A percentile compares a stretch with the other conserved stretches of the same genome.
Conservation (phyloP, 2,113 vertebrate genomes). For the Poeciliopsis turrubarensis region DNA sequence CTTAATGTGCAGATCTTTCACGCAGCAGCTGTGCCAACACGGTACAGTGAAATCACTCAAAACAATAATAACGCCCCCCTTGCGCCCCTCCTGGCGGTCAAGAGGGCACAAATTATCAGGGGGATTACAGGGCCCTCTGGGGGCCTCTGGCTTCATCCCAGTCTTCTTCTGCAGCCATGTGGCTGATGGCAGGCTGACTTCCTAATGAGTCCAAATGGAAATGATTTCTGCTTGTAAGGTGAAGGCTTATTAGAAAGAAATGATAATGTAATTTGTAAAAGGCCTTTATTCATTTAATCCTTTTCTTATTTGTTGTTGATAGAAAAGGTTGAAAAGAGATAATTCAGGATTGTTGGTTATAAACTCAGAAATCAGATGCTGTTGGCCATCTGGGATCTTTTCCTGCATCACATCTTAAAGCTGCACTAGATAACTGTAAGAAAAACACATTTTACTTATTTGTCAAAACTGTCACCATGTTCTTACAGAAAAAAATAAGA, state of each 20-base stretch:
- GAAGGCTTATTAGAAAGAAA: not conserved
- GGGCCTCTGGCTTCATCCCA: not conserved
- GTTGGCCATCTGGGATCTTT: not conserved
- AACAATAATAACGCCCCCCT: constrained; percentile 63
- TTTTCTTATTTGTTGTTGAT: not conserved
- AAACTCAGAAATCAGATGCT: not conserved
- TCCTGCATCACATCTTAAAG: not conserved
- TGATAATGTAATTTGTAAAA: not conserved
- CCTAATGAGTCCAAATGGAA: constrained; percentile 4
- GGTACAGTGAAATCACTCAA: constrained; percentile 58
- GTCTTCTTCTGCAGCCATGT: not conserved
- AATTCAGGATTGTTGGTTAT: not conserved
- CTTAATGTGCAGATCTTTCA: constrained; percentile 61
- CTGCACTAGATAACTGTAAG: not conserved
- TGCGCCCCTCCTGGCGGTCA: constrained; percentile 16
- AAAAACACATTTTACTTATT: too few relatives aligned
- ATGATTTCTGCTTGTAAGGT: not conserved
- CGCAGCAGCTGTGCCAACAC: constrained; percentile 33
- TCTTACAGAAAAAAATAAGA: too few relatives aligned
- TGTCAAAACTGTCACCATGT: too few relatives aligned
- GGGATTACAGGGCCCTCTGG: constrained; percentile 28
- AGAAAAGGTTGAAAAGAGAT: not conserved
- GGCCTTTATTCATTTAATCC: not conserved
- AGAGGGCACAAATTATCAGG: constrained; percentile 28
- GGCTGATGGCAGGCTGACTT: not conserved